These are phyloP conservation scores for Sisor rabdophorus DNA, from an alignment of 2,113 vertebrate genomes.

Conservation along the genomic window DNA sequence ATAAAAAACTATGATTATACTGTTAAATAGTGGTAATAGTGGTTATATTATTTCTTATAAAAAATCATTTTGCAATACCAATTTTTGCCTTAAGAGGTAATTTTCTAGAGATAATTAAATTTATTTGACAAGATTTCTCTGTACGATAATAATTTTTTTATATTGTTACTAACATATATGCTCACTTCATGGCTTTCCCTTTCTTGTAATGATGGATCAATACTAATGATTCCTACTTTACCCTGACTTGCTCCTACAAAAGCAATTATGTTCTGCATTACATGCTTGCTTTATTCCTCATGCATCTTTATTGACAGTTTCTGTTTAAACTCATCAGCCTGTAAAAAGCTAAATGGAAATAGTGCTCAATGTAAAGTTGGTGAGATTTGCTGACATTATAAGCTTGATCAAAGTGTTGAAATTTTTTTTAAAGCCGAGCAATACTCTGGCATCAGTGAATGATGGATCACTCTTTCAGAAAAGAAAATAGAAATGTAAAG, in stretches of 20 bases:
- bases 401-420: no score
- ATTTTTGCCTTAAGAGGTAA: no score
- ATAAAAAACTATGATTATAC: no score
- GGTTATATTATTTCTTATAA: no score
- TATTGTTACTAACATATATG: no score
- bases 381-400: background rate
- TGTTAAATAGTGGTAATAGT: no score
- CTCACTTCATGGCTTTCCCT: background rate
- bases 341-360: background rate
- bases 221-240: background rate
- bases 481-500: background rate
- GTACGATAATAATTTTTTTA: no score
- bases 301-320: background rate
- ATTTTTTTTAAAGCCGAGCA: background rate
- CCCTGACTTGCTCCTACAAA: background rate
- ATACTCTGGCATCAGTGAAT: background rate
- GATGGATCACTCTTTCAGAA: background rate
- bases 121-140: no score
- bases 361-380: background rate
- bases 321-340: conserved; percentile 1
- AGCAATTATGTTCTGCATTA: background rate
- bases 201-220: background rate
- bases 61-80: no score
- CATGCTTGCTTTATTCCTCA: background rate
- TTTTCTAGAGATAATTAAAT: no score